Conservation (phyloP, 2,888 invertebrate genomes). For the Yponomeuta evonymella region DNA sequence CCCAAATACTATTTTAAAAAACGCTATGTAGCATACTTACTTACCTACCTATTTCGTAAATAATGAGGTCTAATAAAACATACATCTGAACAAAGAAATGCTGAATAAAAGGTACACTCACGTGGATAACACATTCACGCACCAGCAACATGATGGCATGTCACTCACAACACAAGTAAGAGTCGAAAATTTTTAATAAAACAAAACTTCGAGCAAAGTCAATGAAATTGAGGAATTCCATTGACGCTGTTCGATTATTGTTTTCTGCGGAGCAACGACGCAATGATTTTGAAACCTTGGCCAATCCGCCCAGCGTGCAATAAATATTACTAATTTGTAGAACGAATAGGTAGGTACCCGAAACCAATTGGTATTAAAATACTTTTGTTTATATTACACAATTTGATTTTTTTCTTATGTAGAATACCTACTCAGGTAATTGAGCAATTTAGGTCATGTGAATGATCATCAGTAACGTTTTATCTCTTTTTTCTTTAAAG, state of each 20-base stretch:
- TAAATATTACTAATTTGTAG: background rate
- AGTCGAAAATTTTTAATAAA: background rate
- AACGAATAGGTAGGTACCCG: background rate
- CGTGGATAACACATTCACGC: background rate
- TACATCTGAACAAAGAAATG: too few species aligned
- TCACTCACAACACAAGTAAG: background rate
- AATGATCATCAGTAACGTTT: too few species aligned
- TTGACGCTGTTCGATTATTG: too few species aligned
- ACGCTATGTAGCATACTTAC: background rate
- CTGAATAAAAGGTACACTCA: background rate
- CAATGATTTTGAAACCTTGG: background rate
- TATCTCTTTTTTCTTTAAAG: too few species aligned
- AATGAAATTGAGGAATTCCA: background rate
- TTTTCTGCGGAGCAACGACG: too few species aligned
- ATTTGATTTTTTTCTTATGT: background rate
- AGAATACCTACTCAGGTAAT: too few species aligned
- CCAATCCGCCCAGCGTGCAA: background rate
- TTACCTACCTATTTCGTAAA: too few species aligned
- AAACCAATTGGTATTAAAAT: background rate
- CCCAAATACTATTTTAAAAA: background rate
- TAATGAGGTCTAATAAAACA: too few species aligned
- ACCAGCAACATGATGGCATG: background rate
- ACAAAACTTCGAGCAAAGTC: background rate
- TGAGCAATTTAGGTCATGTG: too few species aligned
- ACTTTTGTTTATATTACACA: background rate